A percentile compares a stretch with the other conserved stretches of the same genome.
These are phyloP conservation scores for Diorhabda sublineata DNA, from an alignment of 1,140 invertebrate species.

Conservation along the genomic window DNA sequence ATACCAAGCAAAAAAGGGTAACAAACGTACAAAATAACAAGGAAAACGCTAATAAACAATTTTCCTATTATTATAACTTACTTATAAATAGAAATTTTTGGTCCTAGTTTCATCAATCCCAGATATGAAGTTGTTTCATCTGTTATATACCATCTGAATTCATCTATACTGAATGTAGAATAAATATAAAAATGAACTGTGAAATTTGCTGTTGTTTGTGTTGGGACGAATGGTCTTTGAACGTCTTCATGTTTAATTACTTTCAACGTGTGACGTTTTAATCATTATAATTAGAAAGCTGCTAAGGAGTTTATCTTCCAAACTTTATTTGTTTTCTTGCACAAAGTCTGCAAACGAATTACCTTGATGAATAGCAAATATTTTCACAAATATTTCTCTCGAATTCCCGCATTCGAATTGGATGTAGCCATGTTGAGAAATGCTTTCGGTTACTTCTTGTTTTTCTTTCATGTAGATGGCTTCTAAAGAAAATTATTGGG, in stretches of 20 bases:
- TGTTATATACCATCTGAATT: too few relatives aligned
- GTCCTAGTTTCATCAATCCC: too few relatives aligned
- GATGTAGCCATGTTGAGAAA: neutral
- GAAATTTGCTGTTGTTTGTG: too few relatives aligned
- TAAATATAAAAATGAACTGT: too few relatives aligned
- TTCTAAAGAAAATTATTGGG: neutral
- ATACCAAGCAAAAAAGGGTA: too few relatives aligned
- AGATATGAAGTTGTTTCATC: too few relatives aligned
- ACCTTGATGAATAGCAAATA: conserved; percentile 2
- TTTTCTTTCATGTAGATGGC: neutral
- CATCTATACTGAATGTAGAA: too few relatives aligned
- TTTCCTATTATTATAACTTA: too few relatives aligned
- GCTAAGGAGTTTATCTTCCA: neutral
- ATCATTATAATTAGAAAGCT: neutral
- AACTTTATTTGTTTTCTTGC: neutral
- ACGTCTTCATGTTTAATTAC: neutral
- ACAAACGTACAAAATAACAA: too few relatives aligned
- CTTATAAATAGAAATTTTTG: too few relatives aligned
- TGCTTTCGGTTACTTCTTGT: neutral
- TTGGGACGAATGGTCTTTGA: too few relatives aligned
- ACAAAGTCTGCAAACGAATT: conserved; percentile 2
- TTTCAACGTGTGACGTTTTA: neutral
- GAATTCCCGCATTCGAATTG: neutral
- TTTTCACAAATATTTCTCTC: conserved; percentile 2
- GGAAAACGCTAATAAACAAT: too few relatives aligned